Evolutionary conservation across 2,888 invertebrate genomes (phyloP), one percentile per base, ranked within the genome.

Genomic region (Sinhomidia bicolor): DNA sequence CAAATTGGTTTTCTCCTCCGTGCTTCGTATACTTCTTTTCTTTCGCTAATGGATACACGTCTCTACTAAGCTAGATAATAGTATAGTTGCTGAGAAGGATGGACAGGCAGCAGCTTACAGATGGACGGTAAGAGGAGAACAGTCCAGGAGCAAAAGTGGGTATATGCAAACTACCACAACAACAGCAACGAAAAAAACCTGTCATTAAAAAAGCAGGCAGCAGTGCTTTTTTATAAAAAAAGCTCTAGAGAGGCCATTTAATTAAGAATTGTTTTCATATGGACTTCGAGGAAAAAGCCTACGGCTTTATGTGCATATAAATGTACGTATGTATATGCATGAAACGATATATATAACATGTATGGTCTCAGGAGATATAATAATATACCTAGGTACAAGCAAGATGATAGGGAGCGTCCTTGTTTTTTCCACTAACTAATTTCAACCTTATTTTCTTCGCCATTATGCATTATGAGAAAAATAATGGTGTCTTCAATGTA

Each of bases 1-100:
- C 80, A 80, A 80, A 80, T 80, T 80, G 80, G 60, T 62, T 80
- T 80, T 62, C 62, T 80, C 23, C 32, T 78, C 57, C 54, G 12
- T 78, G 32, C 54, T n/a, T n/a, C n/a, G n/a, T n/a, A 32, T 51
- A 17, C 54, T 23, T 57, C 74, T n/a, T 20, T 74, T 54, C 57
- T 54, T 51, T 54, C 17, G 20, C 78, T 54, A 78, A 78, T 78
- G 57, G 78, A 57, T 32, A 29, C 78, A 20, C 20, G 41, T n/a
- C n/a, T n/a, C n/a, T n/a, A n/a, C n/a, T n/a, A n/a, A n/a, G n/a
- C n/a, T 23, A 74, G 23, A 74, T 47, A 47, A 51, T 74, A 44
- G 3, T 71, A 29, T 32, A 68, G 71, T 23, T 20, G 71, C n/a
- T 36, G n/a, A n/a, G n/a, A n/a, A n/a, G n/a, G 44, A 10, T 44